These are phyloP conservation scores for Lepidotrigona ventralis DNA, from an alignment of 1,140 invertebrate genomes.

Conservation along the genomic window DNA sequence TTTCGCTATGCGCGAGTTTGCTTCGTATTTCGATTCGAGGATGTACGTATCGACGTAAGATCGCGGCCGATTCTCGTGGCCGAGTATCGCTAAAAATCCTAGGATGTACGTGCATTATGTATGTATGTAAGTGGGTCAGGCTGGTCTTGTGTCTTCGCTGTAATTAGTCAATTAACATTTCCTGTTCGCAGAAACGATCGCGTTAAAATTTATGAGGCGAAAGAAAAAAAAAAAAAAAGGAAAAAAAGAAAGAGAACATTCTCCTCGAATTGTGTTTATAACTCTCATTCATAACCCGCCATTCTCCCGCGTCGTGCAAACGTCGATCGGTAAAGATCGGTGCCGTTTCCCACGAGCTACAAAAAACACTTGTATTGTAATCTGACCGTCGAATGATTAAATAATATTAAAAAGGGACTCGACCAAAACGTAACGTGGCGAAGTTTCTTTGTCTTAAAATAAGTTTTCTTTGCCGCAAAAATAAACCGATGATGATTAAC, in stretches of 20 bases:
- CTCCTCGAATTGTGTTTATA: not conserved
- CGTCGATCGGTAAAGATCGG: not conserved
- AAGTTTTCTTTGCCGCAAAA: no score
- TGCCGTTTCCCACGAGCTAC: not conserved
- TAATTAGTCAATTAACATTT: constrained; percentile 46
- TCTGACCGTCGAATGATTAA: not conserved
- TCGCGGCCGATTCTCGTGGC: not conserved
- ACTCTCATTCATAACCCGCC: not conserved
- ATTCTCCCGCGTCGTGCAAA: not conserved
- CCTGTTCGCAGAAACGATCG: not conserved
- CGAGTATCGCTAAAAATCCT: not conserved
- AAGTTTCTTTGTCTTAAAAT: no score
- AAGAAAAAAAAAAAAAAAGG: no score
- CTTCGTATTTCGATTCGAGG: constrained; percentile 11
- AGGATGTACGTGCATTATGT: not conserved
- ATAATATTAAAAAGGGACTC: not conserved
- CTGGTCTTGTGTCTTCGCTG: constrained; percentile 3
- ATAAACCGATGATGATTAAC: constrained; percentile 63
- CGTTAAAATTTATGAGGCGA: not conserved
- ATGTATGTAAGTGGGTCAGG: constrained; percentile 25
- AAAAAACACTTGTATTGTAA: not conserved
- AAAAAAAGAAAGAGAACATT: not conserved
- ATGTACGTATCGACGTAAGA: not conserved
- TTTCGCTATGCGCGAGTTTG: not conserved
- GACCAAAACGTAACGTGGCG: not conserved